Evolutionary conservation across 2,113 vertebrate genomes (phyloP), one percentile per base, ranked within the genome.

Genomic region (Setophaga coronata): DNA sequence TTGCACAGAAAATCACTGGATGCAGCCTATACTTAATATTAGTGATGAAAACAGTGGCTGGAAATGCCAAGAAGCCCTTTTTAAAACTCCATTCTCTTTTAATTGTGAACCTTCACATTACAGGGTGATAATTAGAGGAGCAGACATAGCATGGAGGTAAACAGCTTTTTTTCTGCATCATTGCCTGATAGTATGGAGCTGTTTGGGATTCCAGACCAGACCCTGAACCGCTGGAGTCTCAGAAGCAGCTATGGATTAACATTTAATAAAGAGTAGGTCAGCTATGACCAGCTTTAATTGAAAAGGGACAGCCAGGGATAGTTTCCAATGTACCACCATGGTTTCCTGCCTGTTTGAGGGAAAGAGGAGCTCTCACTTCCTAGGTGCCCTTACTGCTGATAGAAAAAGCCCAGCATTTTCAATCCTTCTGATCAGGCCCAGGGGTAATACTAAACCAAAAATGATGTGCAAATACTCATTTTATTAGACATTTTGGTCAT

Each of bases 201-300:
- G 79, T 67, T 82, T 96, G 78, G 92, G 81, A 95, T 95, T 97
- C 94, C 95, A 82, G 96, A 82, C 82, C 92, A 97, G 91, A 82
- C 73, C 61, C 88, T 89, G 94, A 97, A 92, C 76, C 2, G 2
- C 57, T 90, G 70, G 40, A 91, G 81, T 70, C 91, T 96, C 83
- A 95, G 81, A 93, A 86, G 87, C 48, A 91, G 93, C 84, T 76
- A 93, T 2, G 66, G 96, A 97, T 98, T 97, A 97, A 92, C 33
- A 45, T 94, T 96, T 97, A 97, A 98, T 97, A 97, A 98, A 97
- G 85, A 97, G 57, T 17, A 95, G 96, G 94, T 97, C 97, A 95
- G 56, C 91, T 97, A 96, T 97, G 95, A 93, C 87, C 88, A 82
- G 67, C 76, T 97, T 97, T 97, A 98, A 98, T 97, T 98, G 96